A percentile compares a stretch with the other conserved stretches of the same genome.
phyloP scores from a whole-genome alignment of 2,797 vertebrate species.

The Thunnus albacares region DNA sequence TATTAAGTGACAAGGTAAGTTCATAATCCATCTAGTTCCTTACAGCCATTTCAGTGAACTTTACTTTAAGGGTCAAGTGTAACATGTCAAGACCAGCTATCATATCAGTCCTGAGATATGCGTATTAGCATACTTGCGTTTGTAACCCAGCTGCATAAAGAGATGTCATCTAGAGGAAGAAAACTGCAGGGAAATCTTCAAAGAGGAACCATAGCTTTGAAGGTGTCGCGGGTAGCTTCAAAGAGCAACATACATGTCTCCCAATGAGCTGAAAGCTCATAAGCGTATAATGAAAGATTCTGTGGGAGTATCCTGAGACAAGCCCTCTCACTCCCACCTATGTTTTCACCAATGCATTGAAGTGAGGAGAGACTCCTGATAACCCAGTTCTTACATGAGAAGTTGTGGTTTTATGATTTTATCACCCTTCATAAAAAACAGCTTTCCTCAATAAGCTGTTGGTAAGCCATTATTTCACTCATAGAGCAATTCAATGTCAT shows the following conservation, averaged over 20 bases:
- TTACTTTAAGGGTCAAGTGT: background rate
- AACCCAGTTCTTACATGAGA: slow-evolving; percentile 25
- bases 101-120: slow-evolving; percentile 12
- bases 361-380: slow-evolving; percentile 38
- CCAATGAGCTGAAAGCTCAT: slow-evolving; percentile 67
- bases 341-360: slow-evolving; percentile 26
- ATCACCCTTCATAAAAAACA: slow-evolving; percentile 54
- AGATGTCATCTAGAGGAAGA: slow-evolving; percentile 61
- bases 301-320: slow-evolving; percentile 49
- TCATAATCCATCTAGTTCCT: background rate
- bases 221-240: slow-evolving; percentile 84
- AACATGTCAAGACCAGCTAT: slow-evolving; percentile 20
- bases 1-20: background rate
- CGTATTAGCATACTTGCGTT: slow-evolving; percentile 66
- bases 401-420: slow-evolving; percentile 39
- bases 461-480: slow-evolving; percentile 36
- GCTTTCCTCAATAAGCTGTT: slow-evolving; percentile 39
- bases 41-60: background rate
- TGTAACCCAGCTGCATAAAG: slow-evolving; percentile 73
- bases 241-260: slow-evolving; percentile 76
- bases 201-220: slow-evolving; percentile 83
- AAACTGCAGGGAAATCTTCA: slow-evolving; percentile 80
- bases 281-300: slow-evolving; percentile 61
- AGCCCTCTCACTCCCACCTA: slow-evolving; percentile 45
- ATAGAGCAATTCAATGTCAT: slow-evolving; percentile 23